Evolutionary conservation across 2,797 vertebrate genomes (phyloP), one percentile per base, ranked within the genome.

Genomic region (Arremon aurantiirostris): DNA sequence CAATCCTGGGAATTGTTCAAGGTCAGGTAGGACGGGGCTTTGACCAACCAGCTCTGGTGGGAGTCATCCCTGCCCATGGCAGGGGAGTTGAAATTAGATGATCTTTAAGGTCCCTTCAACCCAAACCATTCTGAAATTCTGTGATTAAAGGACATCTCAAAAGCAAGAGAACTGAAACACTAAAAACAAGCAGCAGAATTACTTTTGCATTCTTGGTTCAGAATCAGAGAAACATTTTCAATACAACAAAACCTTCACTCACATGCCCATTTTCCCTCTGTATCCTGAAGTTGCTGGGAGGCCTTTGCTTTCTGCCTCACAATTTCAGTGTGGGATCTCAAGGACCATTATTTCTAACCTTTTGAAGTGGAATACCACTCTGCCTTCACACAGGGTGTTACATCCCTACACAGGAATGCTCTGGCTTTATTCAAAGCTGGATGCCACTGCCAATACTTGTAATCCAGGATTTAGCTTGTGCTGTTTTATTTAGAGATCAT

Each of bases 381-480:
- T 85, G 68, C 35, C 60, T 77, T 77, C 56, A 75, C 20, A n/a
- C 4, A 46, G 35, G 11, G 12, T 41, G 19, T 73, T 37, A 56
- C 8, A 81, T 16, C 39, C 35, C n/a, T n/a, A 20, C 37, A 49
- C 6, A 57, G 8, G 34, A 49, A 57, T 13, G 37, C 24, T 82
- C 64, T 39, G 42, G n/a, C 65, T 79, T 90, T 63, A 59, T 27
- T 76, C 71, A 61, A 47, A 81, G 57, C 53, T 57, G 63, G 42
- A 69, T 55, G 14, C 34, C 37, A 71, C 28, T 9, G 5, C 23
- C 46, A 78, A 30, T 20, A 68, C 37, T 35, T 69, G 37, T 61
- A 86, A 92, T 59, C 82, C 68, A 56, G 20, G 15, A 72, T 73
- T 82, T 93, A 80, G n/a, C 60, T 85, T 73, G 21, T 37, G 56